A percentile compares a stretch with the other conserved stretches of the same genome.
Evolutionary conservation across 2,113 vertebrate species (phyloP).

Genomic region (Pomatostomus ruficeps): DNA sequence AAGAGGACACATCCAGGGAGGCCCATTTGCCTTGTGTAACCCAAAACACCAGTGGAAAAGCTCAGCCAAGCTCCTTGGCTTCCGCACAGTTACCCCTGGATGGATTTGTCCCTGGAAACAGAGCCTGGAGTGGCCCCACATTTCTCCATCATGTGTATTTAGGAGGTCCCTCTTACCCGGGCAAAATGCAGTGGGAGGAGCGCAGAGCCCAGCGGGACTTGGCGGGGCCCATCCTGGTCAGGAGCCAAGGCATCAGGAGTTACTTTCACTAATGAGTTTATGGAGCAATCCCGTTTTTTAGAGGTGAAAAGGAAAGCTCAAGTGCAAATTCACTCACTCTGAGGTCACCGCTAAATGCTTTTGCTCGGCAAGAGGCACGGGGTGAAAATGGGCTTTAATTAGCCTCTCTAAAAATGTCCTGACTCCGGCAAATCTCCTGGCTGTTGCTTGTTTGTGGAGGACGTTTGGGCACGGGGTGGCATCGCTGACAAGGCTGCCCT

Average conservation of each 20-base stretch:
- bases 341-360: slow-evolving; percentile 15
- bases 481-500: background rate
- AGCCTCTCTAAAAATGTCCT: slow-evolving; percentile 33
- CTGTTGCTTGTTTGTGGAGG: background rate
- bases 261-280: slow-evolving; percentile 44
- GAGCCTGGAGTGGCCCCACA: background rate
- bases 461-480: background rate
- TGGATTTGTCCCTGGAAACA: background rate
- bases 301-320: slow-evolving; percentile 24
- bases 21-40: fast-evolving
- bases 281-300: slow-evolving; percentile 15
- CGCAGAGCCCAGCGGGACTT: background rate
- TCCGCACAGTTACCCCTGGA: background rate
- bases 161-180: background rate
- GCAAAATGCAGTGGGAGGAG: background rate
- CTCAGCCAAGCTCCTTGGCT: background rate
- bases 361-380: background rate
- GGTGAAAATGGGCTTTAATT: slow-evolving; percentile 45
- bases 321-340: background rate
- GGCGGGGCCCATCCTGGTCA: background rate
- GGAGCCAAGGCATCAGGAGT: slow-evolving; percentile 8
- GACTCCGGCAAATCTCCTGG: background rate
- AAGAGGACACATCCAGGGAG: background rate
- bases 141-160: background rate
- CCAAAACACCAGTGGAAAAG: background rate